A percentile compares a stretch with the other conserved stretches of the same genome.
phyloP scores from a whole-genome alignment of 2,113 vertebrate genomes.

The Felis chaus region DNA sequence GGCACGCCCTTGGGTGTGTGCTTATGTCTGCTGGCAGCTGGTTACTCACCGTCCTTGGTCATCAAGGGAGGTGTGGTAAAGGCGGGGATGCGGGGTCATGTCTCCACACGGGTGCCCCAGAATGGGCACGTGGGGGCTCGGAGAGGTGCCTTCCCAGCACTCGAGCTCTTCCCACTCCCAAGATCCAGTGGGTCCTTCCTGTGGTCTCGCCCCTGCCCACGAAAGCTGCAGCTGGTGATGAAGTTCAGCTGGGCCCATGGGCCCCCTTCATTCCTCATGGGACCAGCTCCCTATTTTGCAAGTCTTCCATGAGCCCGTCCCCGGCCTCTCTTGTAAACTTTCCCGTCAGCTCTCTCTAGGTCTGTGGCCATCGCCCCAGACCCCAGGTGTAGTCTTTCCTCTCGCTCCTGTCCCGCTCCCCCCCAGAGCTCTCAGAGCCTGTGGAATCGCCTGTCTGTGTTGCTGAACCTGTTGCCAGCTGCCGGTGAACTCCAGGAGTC shows the following conservation, averaged over 20 bases:
- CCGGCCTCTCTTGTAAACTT: background rate
- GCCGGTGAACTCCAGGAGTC: slow-evolving; percentile 93
- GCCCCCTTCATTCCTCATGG: background rate
- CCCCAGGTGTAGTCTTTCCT: background rate
- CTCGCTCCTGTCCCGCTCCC: background rate
- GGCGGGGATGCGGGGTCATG: background rate
- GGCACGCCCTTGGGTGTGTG: background rate
- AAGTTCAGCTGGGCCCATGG: too few species aligned
- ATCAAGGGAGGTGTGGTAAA: background rate
- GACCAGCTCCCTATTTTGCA: background rate
- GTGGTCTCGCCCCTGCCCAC: background rate
- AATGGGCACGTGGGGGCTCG: background rate
- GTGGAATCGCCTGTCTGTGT: slow-evolving; percentile 97
- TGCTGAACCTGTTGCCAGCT: slow-evolving; percentile 96
- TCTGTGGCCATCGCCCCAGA: background rate
- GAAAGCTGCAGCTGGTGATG: background rate
- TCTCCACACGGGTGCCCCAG: background rate
- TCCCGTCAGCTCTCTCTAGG: background rate
- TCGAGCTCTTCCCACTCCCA: background rate
- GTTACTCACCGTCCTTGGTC: background rate
- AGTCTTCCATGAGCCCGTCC: background rate
- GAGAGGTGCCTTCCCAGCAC: background rate
- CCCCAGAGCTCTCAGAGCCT: slow-evolving; percentile 96
- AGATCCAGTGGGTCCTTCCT: background rate
- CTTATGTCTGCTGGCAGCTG: background rate